Base-by-base conservation (phyloP, 2,797 vertebrate species). In the Poeciliopsis infans region DNA sequence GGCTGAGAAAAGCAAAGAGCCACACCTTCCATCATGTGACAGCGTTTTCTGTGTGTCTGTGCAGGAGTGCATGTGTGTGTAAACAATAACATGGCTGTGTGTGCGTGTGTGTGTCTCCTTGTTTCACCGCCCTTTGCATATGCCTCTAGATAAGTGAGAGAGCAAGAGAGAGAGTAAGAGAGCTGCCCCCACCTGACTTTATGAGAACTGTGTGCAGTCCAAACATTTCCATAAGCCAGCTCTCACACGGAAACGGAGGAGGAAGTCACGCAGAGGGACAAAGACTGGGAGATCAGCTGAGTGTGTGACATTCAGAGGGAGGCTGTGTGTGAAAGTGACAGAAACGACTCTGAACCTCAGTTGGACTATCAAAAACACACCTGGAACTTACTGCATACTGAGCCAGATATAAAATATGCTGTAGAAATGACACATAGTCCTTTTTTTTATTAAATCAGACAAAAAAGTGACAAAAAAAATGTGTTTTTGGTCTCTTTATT, bases 41-140 rank as follows among this genome's bases (percentile, higher is more conserved):
- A 87, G 81, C 66, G 45, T 39, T 53, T 89, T 39, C 70, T 45
- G 83, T 76, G 83, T 1, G 66, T 55, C 39, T 55, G 39, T 77
- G 68, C 72, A 43, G 59, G 59, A 43, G 74, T 79, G 71, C 39
- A 45, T 72, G 84, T 90, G 88, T 90, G 88, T 90, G 91, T 91
- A 87, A 92, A 94, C 92, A 94, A 91, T 93, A 89, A 84, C 82
- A 13, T 79, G 49, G 82, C 90, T 76, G 31, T 82, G 45, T 59
- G 43, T 93, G 86, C 93, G 66, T 61, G 45, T 55, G 83, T 77
- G 77, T 72, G 78, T 71, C 76, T 82, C 72, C 85, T 87, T 89
- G 88, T 89, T 89, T 88, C 79, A 75, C 89, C 89, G 79, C 87
- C 86, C 90, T 96, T 96, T 96, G 95, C 96, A 96, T 96, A 95